Evolutionary conservation across 2,888 invertebrate genomes (phyloP), one percentile per base, ranked within the genome.

Genomic region (Leptopterna dolabrata): DNA sequence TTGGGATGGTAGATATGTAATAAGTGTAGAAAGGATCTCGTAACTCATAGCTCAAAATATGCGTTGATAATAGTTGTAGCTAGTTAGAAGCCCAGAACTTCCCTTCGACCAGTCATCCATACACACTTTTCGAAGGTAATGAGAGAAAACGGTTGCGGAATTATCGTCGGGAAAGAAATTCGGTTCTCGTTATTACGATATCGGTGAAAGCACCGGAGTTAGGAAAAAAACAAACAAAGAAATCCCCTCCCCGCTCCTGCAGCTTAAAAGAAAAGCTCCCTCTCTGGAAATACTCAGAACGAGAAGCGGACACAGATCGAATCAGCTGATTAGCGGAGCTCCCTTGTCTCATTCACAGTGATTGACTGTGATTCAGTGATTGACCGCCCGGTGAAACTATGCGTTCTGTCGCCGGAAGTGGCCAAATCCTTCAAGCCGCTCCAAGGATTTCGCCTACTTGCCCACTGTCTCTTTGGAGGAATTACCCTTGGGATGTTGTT

Each of bases 141-240:
- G 76, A 76, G 76, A 43, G 76, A 76, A 76, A 76, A 76, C 41
- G 13, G 43, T 41, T n/a, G 41, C 36, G 36, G 36, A 76, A 43
- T 76, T n/a, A 43, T 76, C 43, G 19, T 11, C 63, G 63, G 63
- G 63, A 27, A 63, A 63, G 63, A 63, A 63, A 76, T 76, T 76
- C 76, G 76, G 76, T 76, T 43, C 76, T 76, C 73, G 76, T 76
- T 76, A 76, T 76, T 76, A 76, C 76, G 76, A 76, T 76, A 76
- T 76, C 76, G 76, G 76, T 41, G 76, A 76, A 76, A 76, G 76
- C 36, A 43, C 16, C 30, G 36, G n/a, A n/a, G 41, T 76, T 63
- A 63, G 76, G 36, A 76, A 76, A 76, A 63, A 63, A 76, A n/a
- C n/a, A 16, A 76, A 76, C 76, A 36, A n/a, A 76, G 76, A 41